phyloP scores from a whole-genome alignment of 2,888 invertebrate species.

The Acronicta psi region DNA sequence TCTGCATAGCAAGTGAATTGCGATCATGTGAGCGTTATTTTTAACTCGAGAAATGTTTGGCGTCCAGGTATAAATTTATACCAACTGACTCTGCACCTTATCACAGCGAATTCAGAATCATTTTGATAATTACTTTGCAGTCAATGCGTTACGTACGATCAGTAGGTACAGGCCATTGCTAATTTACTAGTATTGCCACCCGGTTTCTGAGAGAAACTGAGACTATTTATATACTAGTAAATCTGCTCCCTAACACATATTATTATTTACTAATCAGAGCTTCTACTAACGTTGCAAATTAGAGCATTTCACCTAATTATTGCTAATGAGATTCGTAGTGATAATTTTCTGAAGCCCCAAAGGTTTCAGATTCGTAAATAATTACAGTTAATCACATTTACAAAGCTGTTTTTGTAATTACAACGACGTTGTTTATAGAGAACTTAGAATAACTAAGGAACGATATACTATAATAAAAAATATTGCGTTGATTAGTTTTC shows the following conservation, averaged over 20 bases:
- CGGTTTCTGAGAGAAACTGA: too few species aligned
- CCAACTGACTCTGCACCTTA: too few species aligned
- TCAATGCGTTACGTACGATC: too few species aligned
- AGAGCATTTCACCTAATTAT: not conserved
- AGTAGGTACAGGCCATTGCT: too few species aligned
- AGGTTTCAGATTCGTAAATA: slow-evolving; percentile 23
- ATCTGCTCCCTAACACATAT: too few species aligned
- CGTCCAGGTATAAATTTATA: too few species aligned
- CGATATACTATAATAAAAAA: slow-evolving; percentile 33
- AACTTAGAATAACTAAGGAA: slow-evolving; percentile 5
- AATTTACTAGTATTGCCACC: too few species aligned
- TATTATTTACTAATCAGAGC: too few species aligned
- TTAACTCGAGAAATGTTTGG: not conserved
- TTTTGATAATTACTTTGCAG: too few species aligned
- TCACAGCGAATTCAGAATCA: too few species aligned
- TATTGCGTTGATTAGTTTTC: slow-evolving; percentile 50
- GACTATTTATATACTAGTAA: too few species aligned
- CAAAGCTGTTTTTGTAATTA: slow-evolving; percentile 4
- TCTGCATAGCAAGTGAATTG: slow-evolving; percentile 1
- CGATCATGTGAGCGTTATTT: slow-evolving; percentile 5
- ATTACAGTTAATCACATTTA: slow-evolving; percentile 14
- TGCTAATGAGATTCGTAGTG: slow-evolving; percentile 30
- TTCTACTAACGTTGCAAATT: too few species aligned
- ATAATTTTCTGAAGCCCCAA: slow-evolving; percentile 18
- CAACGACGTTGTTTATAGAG: slow-evolving; percentile 16